Percentiles rank a stretch among this genome's conserved stretches.
Evolutionary conservation across 2,888 invertebrate genomes (phyloP).

Genomic region (Drosophila paranaensis): DNA sequence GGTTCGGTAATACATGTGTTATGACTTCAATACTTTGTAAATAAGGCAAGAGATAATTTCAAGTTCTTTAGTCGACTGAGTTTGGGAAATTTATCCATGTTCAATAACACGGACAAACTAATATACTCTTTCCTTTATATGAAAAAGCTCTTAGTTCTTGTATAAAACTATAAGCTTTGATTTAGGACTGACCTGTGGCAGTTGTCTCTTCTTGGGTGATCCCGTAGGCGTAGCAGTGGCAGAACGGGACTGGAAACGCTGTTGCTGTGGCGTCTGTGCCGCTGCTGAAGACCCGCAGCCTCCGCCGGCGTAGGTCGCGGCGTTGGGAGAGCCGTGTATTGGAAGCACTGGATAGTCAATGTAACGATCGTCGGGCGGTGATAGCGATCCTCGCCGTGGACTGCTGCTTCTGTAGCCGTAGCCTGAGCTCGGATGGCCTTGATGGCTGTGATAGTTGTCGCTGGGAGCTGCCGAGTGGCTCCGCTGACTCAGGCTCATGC

Average conservation of each 20-base stretch:
- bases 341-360: conserved; percentile 85
- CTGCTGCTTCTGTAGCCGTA: conserved; percentile 89
- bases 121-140: too few relatives aligned
- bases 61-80: neutral
- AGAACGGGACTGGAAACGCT: conserved; percentile 92
- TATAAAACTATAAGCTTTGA: too few relatives aligned
- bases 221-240: conserved; percentile 97
- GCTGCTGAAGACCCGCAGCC: conserved; percentile 55
- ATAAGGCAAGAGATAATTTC: neutral
- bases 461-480: conserved; percentile 94
- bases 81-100: too few relatives aligned
- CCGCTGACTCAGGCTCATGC: conserved; percentile 86
- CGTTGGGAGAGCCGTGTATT: conserved; percentile 80
- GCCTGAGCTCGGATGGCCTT: conserved; percentile 57
- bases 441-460: conserved; percentile 82
- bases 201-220: conserved; percentile 97
- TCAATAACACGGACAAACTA: too few relatives aligned
- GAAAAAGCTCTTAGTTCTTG: too few relatives aligned
- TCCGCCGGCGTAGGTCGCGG: conserved; percentile 53
- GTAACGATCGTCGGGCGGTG: conserved; percentile 85
- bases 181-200: conserved; percentile 91
- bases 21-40: neutral
- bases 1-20: neutral
- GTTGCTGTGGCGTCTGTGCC: conserved; percentile 81
- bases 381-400: conserved; percentile 87